A percentile compares a stretch with the other conserved stretches of the same genome.
These are phyloP conservation scores for Sorex fumeus DNA, from an alignment of 2,113 vertebrate genomes.

Conservation along the genomic window DNA sequence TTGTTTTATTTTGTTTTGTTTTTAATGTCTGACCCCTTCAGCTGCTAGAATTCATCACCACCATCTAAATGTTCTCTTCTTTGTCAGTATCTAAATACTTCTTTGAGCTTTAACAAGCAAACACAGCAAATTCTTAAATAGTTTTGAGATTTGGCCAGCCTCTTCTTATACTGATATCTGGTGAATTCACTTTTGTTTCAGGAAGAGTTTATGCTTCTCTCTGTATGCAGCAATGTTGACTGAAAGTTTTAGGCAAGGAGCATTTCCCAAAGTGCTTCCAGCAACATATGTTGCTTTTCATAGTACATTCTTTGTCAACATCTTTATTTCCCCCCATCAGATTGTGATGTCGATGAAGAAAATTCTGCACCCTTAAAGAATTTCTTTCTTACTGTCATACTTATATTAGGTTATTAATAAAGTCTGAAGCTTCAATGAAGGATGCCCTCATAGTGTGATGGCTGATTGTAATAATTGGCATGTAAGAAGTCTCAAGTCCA, in stretches of 20 bases:
- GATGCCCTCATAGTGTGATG: neutral
- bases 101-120: constrained; percentile 43
- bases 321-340: neutral
- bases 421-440: neutral
- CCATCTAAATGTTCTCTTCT: neutral
- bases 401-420: neutral
- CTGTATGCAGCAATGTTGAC: neutral
- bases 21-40: constrained; percentile 64
- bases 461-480: neutral
- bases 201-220: neutral
- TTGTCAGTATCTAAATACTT: constrained; percentile 38
- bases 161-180: neutral
- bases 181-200: neutral
- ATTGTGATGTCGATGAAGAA: neutral
- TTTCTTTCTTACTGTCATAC: neutral
- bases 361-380: constrained; percentile 16
- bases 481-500: neutral
- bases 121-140: constrained; percentile 28
- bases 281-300: neutral
- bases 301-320: neutral
- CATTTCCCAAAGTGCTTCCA: neutral
- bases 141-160: neutral
- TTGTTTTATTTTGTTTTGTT: constrained; percentile 34
- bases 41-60: constrained; percentile 70
- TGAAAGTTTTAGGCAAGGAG: neutral